A percentile compares a stretch with the other conserved stretches of the same genome.
These are phyloP conservation scores for Tinea trinotella DNA, from an alignment of 2,888 invertebrate genomes.

Conservation along the genomic window DNA sequence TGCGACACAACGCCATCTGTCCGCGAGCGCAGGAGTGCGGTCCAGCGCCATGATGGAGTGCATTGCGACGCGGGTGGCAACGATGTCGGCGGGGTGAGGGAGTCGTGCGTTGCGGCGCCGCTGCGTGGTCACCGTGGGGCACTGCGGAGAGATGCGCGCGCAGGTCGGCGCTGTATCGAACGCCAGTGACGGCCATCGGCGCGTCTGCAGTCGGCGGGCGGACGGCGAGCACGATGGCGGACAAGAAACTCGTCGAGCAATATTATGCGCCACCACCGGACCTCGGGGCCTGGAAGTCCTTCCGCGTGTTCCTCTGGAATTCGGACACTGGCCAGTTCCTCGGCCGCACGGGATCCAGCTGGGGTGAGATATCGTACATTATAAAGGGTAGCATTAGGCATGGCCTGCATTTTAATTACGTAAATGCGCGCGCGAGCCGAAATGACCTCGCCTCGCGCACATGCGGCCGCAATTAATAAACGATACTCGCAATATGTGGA, in stretches of 20 bases:
- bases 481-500: no score
- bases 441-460: no score
- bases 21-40: no score
- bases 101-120: constrained; percentile 25
- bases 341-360: constrained; percentile 92
- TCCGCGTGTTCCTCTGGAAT: constrained; percentile 91
- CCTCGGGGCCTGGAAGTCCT: constrained; percentile 88
- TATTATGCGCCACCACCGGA: constrained; percentile 86
- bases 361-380: constrained; percentile 94
- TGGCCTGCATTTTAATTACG: no score
- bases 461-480: no score
- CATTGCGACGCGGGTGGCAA: constrained; percentile 36
- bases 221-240: constrained; percentile 76
- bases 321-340: constrained; percentile 92
- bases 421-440: no score
- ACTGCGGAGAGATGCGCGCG: constrained; percentile 25
- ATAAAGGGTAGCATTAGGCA: no score
- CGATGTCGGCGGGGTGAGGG: constrained; percentile 29
- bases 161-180: constrained; percentile 37
- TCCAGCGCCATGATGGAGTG: constrained; percentile 27
- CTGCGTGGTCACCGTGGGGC: constrained; percentile 27
- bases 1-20: not conserved
- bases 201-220: constrained; percentile 28
- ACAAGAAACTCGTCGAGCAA: constrained; percentile 82
- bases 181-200: constrained; percentile 23